Evolutionary conservation across 2,888 invertebrate species (phyloP), one percentile per base, ranked within the genome.

Genomic region (Lepidochitona cinerea): DNA sequence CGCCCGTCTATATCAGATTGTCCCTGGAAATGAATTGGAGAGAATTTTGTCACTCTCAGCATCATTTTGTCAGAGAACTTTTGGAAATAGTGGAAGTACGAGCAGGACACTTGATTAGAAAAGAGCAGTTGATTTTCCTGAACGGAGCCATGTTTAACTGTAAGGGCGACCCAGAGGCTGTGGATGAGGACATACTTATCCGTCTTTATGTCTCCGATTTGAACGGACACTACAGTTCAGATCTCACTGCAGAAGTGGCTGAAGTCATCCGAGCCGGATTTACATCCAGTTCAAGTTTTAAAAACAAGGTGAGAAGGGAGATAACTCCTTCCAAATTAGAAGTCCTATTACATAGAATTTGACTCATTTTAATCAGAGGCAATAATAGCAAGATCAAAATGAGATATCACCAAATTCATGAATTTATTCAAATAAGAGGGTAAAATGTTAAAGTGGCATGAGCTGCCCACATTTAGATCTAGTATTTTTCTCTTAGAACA

Each of bases 11-110:
- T 67, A 80, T 86, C 23, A 77, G 78, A 37, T 77, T 87, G 9
- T 74, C 76, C 35, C 74, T 86, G 68, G 72, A 78, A n/a, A 87
- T 87, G 87, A 78, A 80, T 23, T 83, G 84, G 82, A 29, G 23
- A 1, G 81, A 83, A 36, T 87, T 86, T 72, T 85, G 85, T 68
- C 29, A 66, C 18, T 66, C 66, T 0, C 36, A 74, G 53, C 49
- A 32, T 3, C 35, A 33, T 0, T 77, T 80, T 68, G 70, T 68
- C 7, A 67, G 68, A 37, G 77, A 78, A 26, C 73, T 81, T 18
- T 37, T 70, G 68, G 64, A 68, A 14, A 70, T 72, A 9, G 37
- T 75, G 33, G 54, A 41, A n/a, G 32, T 49, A 29, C 49, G 72
- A n/a, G 54, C 65, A 23, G 35, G 53, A 33, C 64, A 53, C 14